Percentiles rank a stretch among this genome's conserved stretches.
phyloP scores from a whole-genome alignment of 2,797 vertebrate genomes.

The Leptatherina wallacei region DNA sequence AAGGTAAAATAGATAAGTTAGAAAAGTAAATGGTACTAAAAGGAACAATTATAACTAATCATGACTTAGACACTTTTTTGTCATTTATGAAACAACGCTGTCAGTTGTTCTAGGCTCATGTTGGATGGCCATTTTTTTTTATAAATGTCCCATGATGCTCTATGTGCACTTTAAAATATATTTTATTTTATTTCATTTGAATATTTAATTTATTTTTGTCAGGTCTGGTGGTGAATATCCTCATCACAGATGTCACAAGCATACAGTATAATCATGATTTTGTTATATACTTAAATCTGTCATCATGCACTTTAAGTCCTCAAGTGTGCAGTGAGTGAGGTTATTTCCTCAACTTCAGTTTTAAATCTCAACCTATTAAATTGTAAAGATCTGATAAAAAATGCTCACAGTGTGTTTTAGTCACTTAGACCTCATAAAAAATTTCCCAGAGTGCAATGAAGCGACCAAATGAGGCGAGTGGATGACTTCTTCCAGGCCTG shows the following conservation, averaged over 20 bases:
- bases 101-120: no score
- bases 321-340: conserved; percentile 30
- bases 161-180: background rate
- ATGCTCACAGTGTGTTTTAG: conserved; percentile 82
- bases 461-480: conserved; percentile 75
- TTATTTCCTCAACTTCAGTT: conserved; percentile 61
- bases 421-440: conserved; percentile 87
- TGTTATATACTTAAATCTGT: conserved; percentile 8
- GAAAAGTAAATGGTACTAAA: no score
- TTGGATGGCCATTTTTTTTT: no score
- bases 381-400: conserved; percentile 79
- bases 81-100: no score
- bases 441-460: conserved; percentile 83
- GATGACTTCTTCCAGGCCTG: conserved; percentile 74
- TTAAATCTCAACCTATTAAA: conserved; percentile 79
- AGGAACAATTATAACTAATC: no score
- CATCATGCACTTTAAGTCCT: conserved; percentile 15
- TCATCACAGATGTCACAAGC: conserved; percentile 2
- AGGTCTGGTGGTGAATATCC: background rate
- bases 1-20: no score
- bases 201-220: no score
- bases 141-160: background rate
- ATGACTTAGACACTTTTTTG: no score
- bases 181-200: no score
- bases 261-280: background rate